Conservation (phyloP, 2,113 vertebrate genomes). For the Phoxinus phoxinus region DNA sequence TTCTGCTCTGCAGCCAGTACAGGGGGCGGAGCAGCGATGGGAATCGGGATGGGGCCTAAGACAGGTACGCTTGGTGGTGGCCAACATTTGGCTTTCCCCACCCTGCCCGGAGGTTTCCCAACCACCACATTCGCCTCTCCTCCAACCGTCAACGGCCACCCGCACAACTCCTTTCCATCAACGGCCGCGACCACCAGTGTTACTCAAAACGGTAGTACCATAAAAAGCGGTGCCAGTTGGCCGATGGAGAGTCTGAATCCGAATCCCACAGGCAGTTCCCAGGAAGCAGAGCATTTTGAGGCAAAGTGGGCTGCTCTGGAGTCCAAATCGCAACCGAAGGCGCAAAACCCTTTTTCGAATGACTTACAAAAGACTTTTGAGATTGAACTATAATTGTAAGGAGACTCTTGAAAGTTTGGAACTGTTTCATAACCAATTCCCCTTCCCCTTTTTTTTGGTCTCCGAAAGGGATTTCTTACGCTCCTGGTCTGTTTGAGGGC, state of each 20-base stretch:
- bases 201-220: conserved; percentile 69
- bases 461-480: conserved; percentile 24
- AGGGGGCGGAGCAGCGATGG: conserved; percentile 58
- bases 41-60: conserved; percentile 73
- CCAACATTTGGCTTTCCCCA: conserved; percentile 64
- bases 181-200: conserved; percentile 57
- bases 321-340: conserved; percentile 77
- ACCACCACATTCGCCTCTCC: conserved; percentile 62
- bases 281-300: conserved; percentile 87
- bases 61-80: conserved; percentile 62
- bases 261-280: conserved; percentile 61
- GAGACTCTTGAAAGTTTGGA: conserved; percentile 35
- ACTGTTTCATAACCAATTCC: conserved; percentile 48
- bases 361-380: conserved; percentile 91
- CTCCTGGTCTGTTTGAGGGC: conserved; percentile 36
- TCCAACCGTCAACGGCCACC: conserved; percentile 71
- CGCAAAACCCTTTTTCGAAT: conserved; percentile 86
- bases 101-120: conserved; percentile 63
- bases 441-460: conserved; percentile 61
- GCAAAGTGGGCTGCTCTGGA: conserved; percentile 91
- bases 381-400: conserved; percentile 84
- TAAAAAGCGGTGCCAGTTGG: conserved; percentile 72
- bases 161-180: conserved; percentile 46
- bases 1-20: conserved; percentile 86
- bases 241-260: conserved; percentile 78